phyloP scores from a whole-genome alignment of 2,888 invertebrate genomes.

The Cordilura impudica region DNA sequence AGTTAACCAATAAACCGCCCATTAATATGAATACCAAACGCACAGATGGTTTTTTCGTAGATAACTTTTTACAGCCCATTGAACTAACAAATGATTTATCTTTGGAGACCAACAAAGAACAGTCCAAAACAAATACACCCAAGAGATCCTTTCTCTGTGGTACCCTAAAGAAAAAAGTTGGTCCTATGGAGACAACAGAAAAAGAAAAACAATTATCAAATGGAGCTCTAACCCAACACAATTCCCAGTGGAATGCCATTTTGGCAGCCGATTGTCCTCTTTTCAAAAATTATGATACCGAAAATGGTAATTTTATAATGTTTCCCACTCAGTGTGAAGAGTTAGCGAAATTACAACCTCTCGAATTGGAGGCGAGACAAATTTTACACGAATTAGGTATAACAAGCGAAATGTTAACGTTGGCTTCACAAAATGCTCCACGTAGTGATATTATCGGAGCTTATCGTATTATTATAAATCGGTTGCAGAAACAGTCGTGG shows the following conservation, averaged over 20 bases:
- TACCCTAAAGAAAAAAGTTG: constrained; percentile 77
- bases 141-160: constrained; percentile 74
- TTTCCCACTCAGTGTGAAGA: constrained; percentile 77
- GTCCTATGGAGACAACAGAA: constrained; percentile 75
- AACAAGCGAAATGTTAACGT: constrained; percentile 80
- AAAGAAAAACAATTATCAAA: constrained; percentile 71
- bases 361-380: constrained; percentile 80
- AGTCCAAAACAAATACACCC: constrained; percentile 69
- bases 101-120: constrained; percentile 60
- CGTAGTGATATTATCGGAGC: constrained; percentile 84
- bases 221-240: constrained; percentile 65
- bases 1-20: constrained; percentile 75
- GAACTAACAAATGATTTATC: constrained; percentile 68
- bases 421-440: constrained; percentile 80
- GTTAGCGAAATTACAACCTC: constrained; percentile 70
- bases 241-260: constrained; percentile 72
- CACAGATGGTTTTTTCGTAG: constrained; percentile 75
- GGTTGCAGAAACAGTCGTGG: constrained; percentile 78
- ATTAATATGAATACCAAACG: constrained; percentile 77
- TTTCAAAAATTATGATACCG: constrained; percentile 77
- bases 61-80: constrained; percentile 77
- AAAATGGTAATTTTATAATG: constrained; percentile 78
- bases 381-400: constrained; percentile 81
- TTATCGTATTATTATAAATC: constrained; percentile 84
- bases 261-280: constrained; percentile 72